A percentile compares a stretch with the other conserved stretches of the same genome.
These are phyloP conservation scores for Scylla paramamosain DNA, from an alignment of 1,140 invertebrate genomes.

Conservation along the genomic window DNA sequence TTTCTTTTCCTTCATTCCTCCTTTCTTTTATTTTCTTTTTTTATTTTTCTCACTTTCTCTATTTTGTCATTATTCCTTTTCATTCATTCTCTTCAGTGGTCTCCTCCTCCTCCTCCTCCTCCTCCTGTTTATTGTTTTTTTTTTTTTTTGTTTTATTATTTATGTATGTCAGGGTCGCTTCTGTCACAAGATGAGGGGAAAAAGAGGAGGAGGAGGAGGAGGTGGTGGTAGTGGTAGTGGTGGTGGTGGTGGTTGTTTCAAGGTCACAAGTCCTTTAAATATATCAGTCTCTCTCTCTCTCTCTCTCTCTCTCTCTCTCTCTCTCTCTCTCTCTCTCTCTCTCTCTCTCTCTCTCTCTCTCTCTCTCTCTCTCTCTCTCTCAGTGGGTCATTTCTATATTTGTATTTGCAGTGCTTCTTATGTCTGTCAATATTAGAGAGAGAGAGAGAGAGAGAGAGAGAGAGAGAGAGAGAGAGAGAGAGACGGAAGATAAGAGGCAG, in stretches of 20 bases:
- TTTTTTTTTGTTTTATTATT: neutral
- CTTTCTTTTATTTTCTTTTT: neutral
- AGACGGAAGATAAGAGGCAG: too few relatives aligned
- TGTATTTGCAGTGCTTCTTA: neutral
- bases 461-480: too few relatives aligned
- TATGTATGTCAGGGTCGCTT: neutral
- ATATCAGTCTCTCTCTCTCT: neutral
- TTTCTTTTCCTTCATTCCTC: neutral
- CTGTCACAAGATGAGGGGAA: neutral
- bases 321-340: constrained; percentile 36
- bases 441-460: constrained; percentile 26
- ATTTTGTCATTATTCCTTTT: neutral
- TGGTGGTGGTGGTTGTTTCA: neutral
- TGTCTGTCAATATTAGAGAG: neutral
- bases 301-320: constrained; percentile 26
- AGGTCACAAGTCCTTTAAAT: neutral
- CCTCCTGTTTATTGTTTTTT: neutral
- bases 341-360: constrained; percentile 21
- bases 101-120: neutral
- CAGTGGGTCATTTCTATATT: neutral
- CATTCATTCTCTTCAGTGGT: neutral
- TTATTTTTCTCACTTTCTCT: neutral
- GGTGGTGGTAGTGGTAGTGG: too few relatives aligned
- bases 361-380: constrained; percentile 40
- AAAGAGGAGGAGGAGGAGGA: neutral